phyloP scores from a whole-genome alignment of 2,888 invertebrate genomes.

The Tholera decimalis region DNA sequence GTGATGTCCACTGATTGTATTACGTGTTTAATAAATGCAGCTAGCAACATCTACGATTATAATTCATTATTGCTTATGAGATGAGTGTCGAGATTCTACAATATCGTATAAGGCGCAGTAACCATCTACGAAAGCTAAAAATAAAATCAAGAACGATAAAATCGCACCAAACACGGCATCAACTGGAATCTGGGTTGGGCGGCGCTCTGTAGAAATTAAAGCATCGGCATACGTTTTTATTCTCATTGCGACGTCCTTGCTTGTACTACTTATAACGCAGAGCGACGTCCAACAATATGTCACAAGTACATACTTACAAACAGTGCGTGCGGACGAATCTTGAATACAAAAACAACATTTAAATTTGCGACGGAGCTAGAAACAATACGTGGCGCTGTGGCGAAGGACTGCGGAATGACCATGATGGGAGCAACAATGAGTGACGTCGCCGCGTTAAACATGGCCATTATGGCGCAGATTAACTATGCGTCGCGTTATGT shows the following conservation, averaged over 20 bases:
- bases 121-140: conserved; percentile 43
- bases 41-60: conserved; percentile 17
- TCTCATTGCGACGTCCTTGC: conserved; percentile 77
- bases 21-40: conserved; percentile 11
- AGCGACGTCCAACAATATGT: conserved; percentile 79
- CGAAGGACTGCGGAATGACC: conserved; percentile 79
- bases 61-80: conserved; percentile 14
- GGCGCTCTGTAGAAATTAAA: conserved; percentile 30
- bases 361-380: conserved; percentile 78
- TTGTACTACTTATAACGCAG: conserved; percentile 77
- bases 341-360: conserved; percentile 86
- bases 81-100: conserved; percentile 6
- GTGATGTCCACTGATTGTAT: background rate
- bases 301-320: conserved; percentile 79
- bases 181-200: conserved; percentile 29
- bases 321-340: conserved; percentile 77
- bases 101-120: conserved; percentile 19
- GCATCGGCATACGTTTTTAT: conserved; percentile 60
- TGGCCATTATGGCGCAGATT: conserved; percentile 54
- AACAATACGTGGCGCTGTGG: conserved; percentile 69
- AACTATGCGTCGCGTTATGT: conserved; percentile 34
- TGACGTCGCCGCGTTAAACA: conserved; percentile 57
- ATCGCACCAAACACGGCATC: conserved; percentile 27
- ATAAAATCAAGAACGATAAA: conserved; percentile 43
- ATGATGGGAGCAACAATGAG: conserved; percentile 68